Evolutionary conservation across 1,140 invertebrate genomes (phyloP).

Genomic region (Whitmania pigra): DNA sequence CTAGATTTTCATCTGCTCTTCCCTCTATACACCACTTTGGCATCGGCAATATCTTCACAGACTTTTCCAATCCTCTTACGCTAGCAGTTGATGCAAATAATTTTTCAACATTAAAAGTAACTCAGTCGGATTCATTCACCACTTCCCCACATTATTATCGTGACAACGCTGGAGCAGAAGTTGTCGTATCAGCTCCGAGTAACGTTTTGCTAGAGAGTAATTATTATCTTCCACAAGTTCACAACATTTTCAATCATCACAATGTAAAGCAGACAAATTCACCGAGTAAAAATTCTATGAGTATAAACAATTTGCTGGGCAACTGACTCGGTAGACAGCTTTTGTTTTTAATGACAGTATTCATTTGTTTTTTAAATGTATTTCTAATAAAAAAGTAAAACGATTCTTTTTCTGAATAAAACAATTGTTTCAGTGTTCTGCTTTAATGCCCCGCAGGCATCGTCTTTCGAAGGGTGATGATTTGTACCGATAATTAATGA

Average conservation of each 20-base stretch:
- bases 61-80: not conserved
- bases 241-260: not conserved
- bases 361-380: not conserved
- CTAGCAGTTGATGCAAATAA: slow-evolving; percentile 1
- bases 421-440: too few species aligned
- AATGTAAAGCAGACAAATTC: not conserved
- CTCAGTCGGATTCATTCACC: not conserved
- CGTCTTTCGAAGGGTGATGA: too few species aligned
- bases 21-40: slow-evolving; percentile 9
- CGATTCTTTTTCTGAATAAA: too few species aligned
- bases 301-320: slow-evolving; percentile 8
- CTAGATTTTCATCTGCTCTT: not conserved
- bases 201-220: not conserved
- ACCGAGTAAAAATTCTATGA: slow-evolving; percentile 5
- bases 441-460: too few species aligned
- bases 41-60: slow-evolving; percentile 1
- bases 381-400: too few species aligned
- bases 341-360: not conserved
- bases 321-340: not conserved
- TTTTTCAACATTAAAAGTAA: not conserved
- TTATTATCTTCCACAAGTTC: not conserved
- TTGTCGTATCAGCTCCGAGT: not conserved
- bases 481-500: too few species aligned
- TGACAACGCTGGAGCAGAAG: not conserved
- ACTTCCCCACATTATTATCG: not conserved